phyloP scores from a whole-genome alignment of 2,797 vertebrate genomes.

The Menidia menidia region DNA sequence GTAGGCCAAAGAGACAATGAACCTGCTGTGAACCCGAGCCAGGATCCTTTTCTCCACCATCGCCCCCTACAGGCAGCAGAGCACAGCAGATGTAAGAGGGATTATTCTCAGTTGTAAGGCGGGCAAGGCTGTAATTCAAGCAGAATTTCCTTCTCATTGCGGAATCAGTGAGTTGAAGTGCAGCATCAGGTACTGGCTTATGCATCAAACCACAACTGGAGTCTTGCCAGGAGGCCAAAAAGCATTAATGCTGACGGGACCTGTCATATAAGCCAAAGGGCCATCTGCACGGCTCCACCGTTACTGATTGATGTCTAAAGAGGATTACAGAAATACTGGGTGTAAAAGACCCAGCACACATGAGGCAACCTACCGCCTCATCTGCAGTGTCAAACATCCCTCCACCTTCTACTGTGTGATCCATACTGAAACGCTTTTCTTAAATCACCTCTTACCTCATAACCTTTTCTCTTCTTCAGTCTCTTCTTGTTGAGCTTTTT shows the following conservation, averaged over 20 bases:
- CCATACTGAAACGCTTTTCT: not conserved
- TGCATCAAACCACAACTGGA: no score
- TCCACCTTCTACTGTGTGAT: no score
- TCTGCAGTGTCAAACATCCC: no score
- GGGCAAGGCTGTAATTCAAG: not conserved
- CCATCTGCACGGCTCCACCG: conserved; percentile 14
- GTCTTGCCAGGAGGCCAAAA: conserved; percentile 67
- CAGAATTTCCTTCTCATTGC: no score
- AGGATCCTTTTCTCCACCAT: conserved; percentile 90
- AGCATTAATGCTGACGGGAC: conserved; percentile 37
- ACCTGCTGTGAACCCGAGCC: conserved; percentile 88
- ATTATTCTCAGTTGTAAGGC: not conserved
- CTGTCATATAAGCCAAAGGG: conserved; percentile 55
- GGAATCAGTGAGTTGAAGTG: no score
- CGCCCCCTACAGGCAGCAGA: conserved; percentile 77
- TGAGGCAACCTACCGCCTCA: no score
- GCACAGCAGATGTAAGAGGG: not conserved
- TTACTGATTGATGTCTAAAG: conserved; percentile 8
- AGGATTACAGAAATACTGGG: conserved; percentile 4
- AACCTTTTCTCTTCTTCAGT: conserved; percentile 90
- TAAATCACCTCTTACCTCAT: conserved; percentile 77
- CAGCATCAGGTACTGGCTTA: no score
- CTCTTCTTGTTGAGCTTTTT: conserved; percentile 93
- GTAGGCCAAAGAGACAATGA: conserved; percentile 89
- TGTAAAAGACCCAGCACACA: not conserved